Evolutionary conservation across 2,113 vertebrate genomes (phyloP).

Genomic region (Athene cunicularia): DNA sequence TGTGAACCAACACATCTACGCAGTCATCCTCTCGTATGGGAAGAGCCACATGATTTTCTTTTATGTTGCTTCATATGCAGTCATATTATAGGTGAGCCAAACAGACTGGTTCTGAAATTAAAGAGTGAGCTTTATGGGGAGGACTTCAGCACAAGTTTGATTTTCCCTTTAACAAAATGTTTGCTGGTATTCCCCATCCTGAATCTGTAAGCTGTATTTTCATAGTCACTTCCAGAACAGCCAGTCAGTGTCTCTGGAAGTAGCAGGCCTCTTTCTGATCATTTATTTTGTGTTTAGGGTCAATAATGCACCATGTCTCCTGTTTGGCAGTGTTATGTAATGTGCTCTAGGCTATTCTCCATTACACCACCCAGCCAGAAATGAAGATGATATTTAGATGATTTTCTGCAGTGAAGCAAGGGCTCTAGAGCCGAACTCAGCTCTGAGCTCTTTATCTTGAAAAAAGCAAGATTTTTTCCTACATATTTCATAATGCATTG

Average conservation of each 20-base stretch:
- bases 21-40: constrained; percentile 32
- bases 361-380: constrained; percentile 19
- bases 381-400: not conserved
- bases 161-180: not conserved
- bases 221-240: not conserved
- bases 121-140: constrained; percentile 27
- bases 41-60: constrained; percentile 48
- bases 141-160: not conserved
- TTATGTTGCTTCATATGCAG: constrained; percentile 58
- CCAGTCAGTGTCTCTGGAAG: not conserved
- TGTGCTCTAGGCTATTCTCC: not conserved
- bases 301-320: not conserved
- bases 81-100: constrained; percentile 16
- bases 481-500: not conserved
- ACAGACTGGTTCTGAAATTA: constrained; percentile 61
- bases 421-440: constrained; percentile 10
- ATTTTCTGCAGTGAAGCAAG: constrained; percentile 40
- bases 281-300: constrained; percentile 3
- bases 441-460: not conserved
- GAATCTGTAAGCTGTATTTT: not conserved
- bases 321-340: not conserved
- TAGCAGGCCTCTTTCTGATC: not conserved
- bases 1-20: constrained; percentile 31
- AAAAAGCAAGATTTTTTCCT: not conserved
- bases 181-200: not conserved